Evolutionary conservation across 2,113 vertebrate genomes (phyloP).

Genomic region (Chionodraco myersi): DNA sequence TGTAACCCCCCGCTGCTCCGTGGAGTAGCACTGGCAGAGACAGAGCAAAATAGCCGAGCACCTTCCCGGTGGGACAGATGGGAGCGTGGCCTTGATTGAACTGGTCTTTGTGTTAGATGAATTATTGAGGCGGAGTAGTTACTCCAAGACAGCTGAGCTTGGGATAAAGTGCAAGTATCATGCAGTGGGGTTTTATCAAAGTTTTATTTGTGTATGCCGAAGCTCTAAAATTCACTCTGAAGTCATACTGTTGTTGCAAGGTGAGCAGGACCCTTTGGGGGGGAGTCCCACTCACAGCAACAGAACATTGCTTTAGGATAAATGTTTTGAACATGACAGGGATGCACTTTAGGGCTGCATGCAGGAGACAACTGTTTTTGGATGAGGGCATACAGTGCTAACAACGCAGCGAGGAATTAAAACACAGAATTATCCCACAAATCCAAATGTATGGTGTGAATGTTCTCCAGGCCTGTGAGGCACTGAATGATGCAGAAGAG

Average conservation of each 20-base stretch:
- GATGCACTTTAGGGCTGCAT: slow-evolving; percentile 30
- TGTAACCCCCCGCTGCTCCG: slow-evolving; percentile 53
- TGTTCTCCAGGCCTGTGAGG: neutral
- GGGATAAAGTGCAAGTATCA: slow-evolving; percentile 46
- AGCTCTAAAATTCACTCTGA: slow-evolving; percentile 50
- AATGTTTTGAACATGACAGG: slow-evolving; percentile 53
- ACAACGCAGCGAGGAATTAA: slow-evolving; percentile 10
- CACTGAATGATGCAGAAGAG: slow-evolving; percentile 31
- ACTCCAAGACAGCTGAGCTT: slow-evolving; percentile 40
- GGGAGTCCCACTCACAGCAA: too few species aligned
- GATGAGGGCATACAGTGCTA: slow-evolving; percentile 12
- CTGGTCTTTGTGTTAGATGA: slow-evolving; percentile 59
- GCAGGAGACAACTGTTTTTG: slow-evolving; percentile 30
- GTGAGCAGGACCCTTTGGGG: neutral
- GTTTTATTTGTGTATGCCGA: slow-evolving; percentile 53
- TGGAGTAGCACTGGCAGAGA: slow-evolving; percentile 18
- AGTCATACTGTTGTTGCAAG: slow-evolving; percentile 40
- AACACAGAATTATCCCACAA: slow-evolving; percentile 12
- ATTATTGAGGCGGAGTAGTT: slow-evolving; percentile 45
- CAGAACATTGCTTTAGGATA: slow-evolving; percentile 1
- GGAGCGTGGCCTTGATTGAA: slow-evolving; percentile 48
- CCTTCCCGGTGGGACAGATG: slow-evolving; percentile 28
- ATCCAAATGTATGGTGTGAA: slow-evolving; percentile 22
- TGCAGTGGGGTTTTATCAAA: slow-evolving; percentile 55
- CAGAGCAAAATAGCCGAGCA: slow-evolving; percentile 53